Percentiles rank a stretch among this genome's conserved stretches.
These are phyloP conservation scores for Phaenicophaeus curvirostris DNA, from an alignment of 2,797 vertebrate species.

Conservation along the genomic window DNA sequence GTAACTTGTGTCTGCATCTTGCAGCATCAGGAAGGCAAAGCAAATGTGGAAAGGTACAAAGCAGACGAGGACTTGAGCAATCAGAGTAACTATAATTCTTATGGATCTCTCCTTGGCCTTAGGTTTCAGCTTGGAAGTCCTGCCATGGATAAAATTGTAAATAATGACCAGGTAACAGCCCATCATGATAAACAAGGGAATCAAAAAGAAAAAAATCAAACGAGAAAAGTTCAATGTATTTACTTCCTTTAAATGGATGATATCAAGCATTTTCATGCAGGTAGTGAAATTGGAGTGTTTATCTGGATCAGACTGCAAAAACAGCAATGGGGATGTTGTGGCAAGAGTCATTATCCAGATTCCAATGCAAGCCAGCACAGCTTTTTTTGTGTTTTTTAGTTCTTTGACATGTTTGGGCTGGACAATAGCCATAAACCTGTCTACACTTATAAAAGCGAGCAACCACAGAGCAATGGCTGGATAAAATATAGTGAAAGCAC, in stretches of 20 bases:
- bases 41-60: slow-evolving; percentile 94
- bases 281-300: slow-evolving; percentile 83
- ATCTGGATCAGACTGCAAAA: slow-evolving; percentile 85
- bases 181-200: slow-evolving; percentile 92
- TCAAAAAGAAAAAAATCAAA: slow-evolving; percentile 90
- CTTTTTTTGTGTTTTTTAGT: slow-evolving; percentile 90
- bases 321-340: slow-evolving; percentile 83
- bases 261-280: slow-evolving; percentile 91
- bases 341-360: slow-evolving; percentile 92
- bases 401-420: slow-evolving; percentile 92
- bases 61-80: slow-evolving; percentile 90
- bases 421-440: slow-evolving; percentile 96
- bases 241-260: slow-evolving; percentile 84
- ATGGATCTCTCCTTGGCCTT: slow-evolving; percentile 97
- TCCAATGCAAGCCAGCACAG: slow-evolving; percentile 82
- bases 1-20: slow-evolving; percentile 63
- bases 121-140: slow-evolving; percentile 92
- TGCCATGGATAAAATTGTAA: slow-evolving; percentile 88
- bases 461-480: slow-evolving; percentile 95
- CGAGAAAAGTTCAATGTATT: slow-evolving; percentile 87
- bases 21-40: slow-evolving; percentile 83
- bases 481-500: slow-evolving; percentile 90
- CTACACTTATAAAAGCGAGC: slow-evolving; percentile 91
- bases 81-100: slow-evolving; percentile 91
- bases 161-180: slow-evolving; percentile 91